Conservation (phyloP, 2,797 vertebrate genomes). For the Tragelaphus oryx region DNA sequence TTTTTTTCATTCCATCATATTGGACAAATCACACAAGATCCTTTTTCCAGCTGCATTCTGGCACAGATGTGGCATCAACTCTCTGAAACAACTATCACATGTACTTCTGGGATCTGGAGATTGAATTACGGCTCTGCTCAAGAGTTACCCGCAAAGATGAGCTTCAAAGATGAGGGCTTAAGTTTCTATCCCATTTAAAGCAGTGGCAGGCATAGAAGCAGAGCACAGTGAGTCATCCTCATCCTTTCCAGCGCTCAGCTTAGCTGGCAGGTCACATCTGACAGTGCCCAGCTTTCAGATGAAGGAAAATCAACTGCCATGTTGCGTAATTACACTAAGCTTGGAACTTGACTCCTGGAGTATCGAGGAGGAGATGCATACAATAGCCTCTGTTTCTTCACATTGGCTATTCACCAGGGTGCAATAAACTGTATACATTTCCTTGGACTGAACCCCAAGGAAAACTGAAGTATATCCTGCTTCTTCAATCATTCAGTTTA, state of each 20-base stretch:
- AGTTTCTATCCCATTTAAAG: slow-evolving; percentile 42
- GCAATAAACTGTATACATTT: neutral
- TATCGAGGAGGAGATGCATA: neutral
- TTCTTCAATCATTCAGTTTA: neutral
- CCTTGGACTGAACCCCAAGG: neutral
- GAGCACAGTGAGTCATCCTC: neutral
- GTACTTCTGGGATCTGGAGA: slow-evolving; percentile 40
- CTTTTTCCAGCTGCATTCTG: neutral
- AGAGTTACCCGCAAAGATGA: slow-evolving; percentile 1
- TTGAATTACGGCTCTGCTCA: slow-evolving; percentile 37
- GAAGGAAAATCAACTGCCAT: neutral
- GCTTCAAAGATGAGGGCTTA: slow-evolving; percentile 58
- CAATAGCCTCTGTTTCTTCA: neutral
- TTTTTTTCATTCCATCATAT: neutral
- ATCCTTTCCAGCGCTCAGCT: neutral
- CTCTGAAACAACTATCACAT: slow-evolving; percentile 23
- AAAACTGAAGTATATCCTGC: neutral
- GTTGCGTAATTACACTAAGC: neutral
- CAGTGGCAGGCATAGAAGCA: neutral
- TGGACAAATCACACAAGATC: neutral
- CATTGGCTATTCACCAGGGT: neutral
- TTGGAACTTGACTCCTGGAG: neutral
- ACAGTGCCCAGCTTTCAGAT: neutral
- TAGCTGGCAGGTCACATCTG: slow-evolving; percentile 5
- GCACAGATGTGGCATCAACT: neutral